phyloP scores from a whole-genome alignment of 1,140 invertebrate genomes.

The Gyrodactylus salaris region DNA sequence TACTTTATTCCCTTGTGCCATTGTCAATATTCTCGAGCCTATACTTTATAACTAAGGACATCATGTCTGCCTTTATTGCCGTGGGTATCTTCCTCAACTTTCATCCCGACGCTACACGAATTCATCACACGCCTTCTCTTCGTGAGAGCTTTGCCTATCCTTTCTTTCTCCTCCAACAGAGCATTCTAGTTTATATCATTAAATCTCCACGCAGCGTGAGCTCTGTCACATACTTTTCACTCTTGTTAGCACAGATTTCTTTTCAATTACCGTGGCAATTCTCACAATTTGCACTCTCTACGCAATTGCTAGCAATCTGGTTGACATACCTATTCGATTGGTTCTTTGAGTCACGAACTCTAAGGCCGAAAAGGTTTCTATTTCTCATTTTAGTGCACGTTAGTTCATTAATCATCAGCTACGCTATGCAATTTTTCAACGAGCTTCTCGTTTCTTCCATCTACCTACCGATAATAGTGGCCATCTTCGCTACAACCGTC shows the following conservation, averaged over 20 bases:
- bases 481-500: too few relatives aligned
- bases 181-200: conserved; percentile 18
- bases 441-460: not conserved
- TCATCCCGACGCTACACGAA: conserved; percentile 26
- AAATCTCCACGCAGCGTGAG: conserved; percentile 13
- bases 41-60: not conserved
- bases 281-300: conserved; percentile 38
- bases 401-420: not conserved
- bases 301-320: conserved; percentile 25
- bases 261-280: conserved; percentile 28
- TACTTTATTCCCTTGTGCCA: conserved; percentile 29
- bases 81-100: conserved; percentile 12
- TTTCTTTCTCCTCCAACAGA: conserved; percentile 24
- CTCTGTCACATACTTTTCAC: conserved; percentile 16
- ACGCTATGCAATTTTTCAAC: not conserved
- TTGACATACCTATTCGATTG: conserved; percentile 7
- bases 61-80: conserved; percentile 7
- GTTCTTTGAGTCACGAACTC: conserved; percentile 6
- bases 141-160: conserved; percentile 47
- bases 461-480: not conserved
- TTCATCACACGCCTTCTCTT: conserved; percentile 47
- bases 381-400: not conserved
- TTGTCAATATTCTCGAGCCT: conserved; percentile 6
- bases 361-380: not conserved
- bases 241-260: conserved; percentile 17